Conservation (phyloP, 2,113 vertebrate species). For the Muntiacus reevesi region DNA sequence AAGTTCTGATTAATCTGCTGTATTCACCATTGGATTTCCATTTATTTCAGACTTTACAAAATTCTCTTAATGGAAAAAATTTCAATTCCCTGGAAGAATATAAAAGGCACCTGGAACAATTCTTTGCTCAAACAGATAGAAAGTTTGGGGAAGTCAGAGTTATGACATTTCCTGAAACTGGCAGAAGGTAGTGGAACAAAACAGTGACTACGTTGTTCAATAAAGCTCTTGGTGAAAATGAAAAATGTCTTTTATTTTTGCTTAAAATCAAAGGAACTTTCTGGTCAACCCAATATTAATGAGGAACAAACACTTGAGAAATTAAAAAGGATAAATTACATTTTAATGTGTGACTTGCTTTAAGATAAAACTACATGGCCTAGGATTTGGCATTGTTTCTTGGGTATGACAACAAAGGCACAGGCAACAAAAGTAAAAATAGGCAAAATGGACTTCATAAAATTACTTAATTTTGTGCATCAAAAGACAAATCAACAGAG, state of each 20-base stretch:
- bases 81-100: not conserved
- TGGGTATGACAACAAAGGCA: not conserved
- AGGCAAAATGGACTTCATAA: not conserved
- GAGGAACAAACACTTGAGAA: not conserved
- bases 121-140: not conserved
- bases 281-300: not conserved
- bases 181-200: not conserved
- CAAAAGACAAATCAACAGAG: not conserved
- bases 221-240: not conserved
- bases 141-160: not conserved
- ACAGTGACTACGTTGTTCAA: not conserved
- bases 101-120: not conserved
- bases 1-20: not conserved
- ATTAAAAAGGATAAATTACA: not conserved
- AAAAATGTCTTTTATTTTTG: not conserved
- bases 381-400: not conserved
- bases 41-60: not conserved
- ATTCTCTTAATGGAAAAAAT: not conserved
- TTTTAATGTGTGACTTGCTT: constrained; percentile 2
- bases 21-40: not conserved
- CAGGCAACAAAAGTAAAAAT: not conserved
- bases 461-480: not conserved
- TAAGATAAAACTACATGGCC: not conserved
- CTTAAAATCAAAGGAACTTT: not conserved
- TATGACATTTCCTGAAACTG: not conserved